A percentile compares a stretch with the other conserved stretches of the same genome.
Evolutionary conservation across 2,113 vertebrate species (phyloP).

Genomic region (Apodemus sylvaticus): DNA sequence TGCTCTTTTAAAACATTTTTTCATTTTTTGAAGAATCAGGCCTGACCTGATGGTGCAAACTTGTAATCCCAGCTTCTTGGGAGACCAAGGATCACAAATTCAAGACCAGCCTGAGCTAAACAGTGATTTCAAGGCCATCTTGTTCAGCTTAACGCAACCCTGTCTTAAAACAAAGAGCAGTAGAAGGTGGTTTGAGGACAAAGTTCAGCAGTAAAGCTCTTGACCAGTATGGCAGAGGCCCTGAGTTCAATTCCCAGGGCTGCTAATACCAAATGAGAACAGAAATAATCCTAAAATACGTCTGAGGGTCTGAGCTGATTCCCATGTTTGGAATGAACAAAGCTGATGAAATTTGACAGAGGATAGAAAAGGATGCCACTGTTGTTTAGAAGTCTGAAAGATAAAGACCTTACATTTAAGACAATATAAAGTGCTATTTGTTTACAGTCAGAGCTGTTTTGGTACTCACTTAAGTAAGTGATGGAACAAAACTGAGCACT

Average conservation of each 20-base stretch:
- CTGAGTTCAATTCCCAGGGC: neutral
- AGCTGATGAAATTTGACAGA: slow-evolving; percentile 33
- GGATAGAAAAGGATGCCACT: neutral
- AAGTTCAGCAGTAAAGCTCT: neutral
- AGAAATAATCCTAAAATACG: neutral
- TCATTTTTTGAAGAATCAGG: neutral
- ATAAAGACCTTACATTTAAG: neutral
- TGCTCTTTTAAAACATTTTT: neutral
- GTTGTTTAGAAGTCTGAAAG: slow-evolving; percentile 13
- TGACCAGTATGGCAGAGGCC: neutral
- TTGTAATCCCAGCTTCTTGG: neutral
- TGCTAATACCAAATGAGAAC: neutral
- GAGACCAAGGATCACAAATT: neutral
- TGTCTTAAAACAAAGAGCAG: neutral
- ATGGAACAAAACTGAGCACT: neutral
- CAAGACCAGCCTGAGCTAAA: neutral
- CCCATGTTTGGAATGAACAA: slow-evolving; percentile 24
- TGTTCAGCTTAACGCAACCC: neutral
- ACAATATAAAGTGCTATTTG: slow-evolving; percentile 26
- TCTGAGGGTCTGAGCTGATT: neutral
- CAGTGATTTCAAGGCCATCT: too few species aligned
- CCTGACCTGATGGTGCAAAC: neutral
- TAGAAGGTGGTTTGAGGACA: neutral
- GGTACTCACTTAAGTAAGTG: slow-evolving; percentile 26
- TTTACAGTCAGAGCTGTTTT: slow-evolving; percentile 11